A percentile compares a stretch with the other conserved stretches of the same genome.
These are phyloP conservation scores for Drosophila paranaensis DNA, from an alignment of 2,888 invertebrate genomes.

Conservation along the genomic window DNA sequence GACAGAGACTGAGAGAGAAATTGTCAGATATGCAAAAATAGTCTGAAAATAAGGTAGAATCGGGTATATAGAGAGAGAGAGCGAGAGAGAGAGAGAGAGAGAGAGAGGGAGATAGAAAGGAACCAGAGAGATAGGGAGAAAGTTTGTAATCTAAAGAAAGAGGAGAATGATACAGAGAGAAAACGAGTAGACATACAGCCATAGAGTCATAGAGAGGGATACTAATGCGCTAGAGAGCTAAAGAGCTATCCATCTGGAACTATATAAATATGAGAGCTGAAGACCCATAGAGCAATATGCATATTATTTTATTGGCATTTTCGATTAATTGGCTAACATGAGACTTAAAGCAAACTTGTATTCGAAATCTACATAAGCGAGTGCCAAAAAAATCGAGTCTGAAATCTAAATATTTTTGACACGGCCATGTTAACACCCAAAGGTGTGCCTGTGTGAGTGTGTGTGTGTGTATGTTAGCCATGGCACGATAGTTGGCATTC, in stretches of 20 bases:
- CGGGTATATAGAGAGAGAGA: neutral
- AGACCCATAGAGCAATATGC: neutral
- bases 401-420: conserved; percentile 12
- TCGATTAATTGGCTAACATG: neutral
- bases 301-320: neutral
- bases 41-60: no score
- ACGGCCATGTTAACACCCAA: conserved; percentile 1
- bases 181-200: neutral
- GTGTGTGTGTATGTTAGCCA: conserved; percentile 26
- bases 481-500: conserved; percentile 42
- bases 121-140: no score
- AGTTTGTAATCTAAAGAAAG: no score
- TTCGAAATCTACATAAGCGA: neutral
- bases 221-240: no score
- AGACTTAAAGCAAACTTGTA: neutral
- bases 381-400: neutral
- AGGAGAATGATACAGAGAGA: neutral
- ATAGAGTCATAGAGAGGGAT: no score
- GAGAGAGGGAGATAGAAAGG: neutral
- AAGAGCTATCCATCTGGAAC: no score
- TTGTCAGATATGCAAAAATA: no score
- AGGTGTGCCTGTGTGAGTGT: conserved; percentile 9
- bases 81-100: no score
- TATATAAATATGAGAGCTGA: no score
- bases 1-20: no score